phyloP scores from a whole-genome alignment of 2,113 vertebrate species.

The Charina bottae region DNA sequence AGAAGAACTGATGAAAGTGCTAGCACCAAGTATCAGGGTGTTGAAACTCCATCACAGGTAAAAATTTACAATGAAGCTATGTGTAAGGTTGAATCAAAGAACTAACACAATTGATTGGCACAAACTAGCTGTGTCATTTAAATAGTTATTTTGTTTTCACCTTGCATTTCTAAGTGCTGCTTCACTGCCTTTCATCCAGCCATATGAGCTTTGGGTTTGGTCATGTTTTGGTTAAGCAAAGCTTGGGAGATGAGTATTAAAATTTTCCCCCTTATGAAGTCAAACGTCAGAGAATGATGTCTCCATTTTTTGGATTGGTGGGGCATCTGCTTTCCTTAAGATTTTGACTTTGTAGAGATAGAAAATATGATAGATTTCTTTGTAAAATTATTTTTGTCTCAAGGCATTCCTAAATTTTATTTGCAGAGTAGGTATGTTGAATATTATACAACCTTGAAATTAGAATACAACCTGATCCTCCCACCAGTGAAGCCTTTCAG shows the following conservation, averaged over 20 bases:
- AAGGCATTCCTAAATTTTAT: constrained; percentile 57
- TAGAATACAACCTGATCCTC: constrained; percentile 79
- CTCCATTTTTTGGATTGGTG: background rate
- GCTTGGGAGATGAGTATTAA: background rate
- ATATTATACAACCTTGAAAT: constrained; percentile 92
- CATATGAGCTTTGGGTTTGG: background rate
- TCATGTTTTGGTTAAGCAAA: background rate
- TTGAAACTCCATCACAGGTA: constrained; percentile 98
- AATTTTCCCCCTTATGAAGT: too few species aligned
- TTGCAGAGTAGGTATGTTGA: constrained; percentile 91
- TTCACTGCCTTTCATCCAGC: background rate
- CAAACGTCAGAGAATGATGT: background rate
- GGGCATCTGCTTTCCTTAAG: background rate
- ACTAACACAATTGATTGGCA: background rate
- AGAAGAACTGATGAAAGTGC: constrained; percentile 88
- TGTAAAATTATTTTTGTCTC: background rate
- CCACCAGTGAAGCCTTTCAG: constrained; percentile 80
- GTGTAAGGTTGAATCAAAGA: background rate
- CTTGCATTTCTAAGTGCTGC: background rate
- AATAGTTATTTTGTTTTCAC: background rate
- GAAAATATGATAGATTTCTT: background rate
- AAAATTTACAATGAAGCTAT: background rate
- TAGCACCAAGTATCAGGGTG: constrained; percentile 91
- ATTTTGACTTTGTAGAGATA: background rate
- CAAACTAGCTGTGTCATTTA: background rate